Evolutionary conservation across 2,888 invertebrate species (phyloP).

Genomic region (Pollenia labialis): DNA sequence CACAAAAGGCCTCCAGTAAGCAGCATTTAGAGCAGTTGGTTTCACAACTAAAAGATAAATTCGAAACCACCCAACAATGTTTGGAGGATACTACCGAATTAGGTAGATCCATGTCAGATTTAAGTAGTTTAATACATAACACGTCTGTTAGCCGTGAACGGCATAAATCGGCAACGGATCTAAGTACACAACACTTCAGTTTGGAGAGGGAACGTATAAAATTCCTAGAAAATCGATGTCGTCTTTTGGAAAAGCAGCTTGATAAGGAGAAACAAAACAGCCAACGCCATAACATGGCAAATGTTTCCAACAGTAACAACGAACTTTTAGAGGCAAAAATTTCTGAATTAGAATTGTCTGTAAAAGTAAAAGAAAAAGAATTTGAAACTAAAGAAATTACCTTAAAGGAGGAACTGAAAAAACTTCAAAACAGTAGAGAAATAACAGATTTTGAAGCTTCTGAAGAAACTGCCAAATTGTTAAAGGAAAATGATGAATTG

Average conservation of each 20-base stretch:
- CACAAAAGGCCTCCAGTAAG: conserved; percentile 85
- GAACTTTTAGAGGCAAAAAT: conserved; percentile 83
- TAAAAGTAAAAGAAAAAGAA: conserved; percentile 91
- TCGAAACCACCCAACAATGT: conserved; percentile 85
- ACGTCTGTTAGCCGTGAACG: conserved; percentile 77
- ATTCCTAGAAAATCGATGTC: conserved; percentile 82
- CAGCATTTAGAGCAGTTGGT: conserved; percentile 85
- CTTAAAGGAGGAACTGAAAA: conserved; percentile 52
- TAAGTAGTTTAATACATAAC: conserved; percentile 76
- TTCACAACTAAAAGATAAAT: conserved; percentile 85
- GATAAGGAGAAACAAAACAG: conserved; percentile 80
- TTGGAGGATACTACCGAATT: conserved; percentile 80
- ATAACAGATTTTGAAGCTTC: conserved; percentile 35
- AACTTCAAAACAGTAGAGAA: conserved; percentile 47
- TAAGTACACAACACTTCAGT: conserved; percentile 79
- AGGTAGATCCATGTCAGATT: conserved; percentile 83
- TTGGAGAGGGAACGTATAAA: conserved; percentile 81
- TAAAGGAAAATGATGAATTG: conserved; percentile 77
- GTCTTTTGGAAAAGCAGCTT: conserved; percentile 81
- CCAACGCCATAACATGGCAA: conserved; percentile 24
- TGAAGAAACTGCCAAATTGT: conserved; percentile 84
- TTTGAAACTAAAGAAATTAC: conserved; percentile 88
- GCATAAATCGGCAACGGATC: conserved; percentile 81
- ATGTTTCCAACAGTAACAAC: conserved; percentile 61
- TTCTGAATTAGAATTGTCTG: conserved; percentile 92